Percentiles rank a stretch among this genome's conserved stretches.
These are phyloP conservation scores for Glaucomys volans DNA, from an alignment of 2,113 vertebrate genomes.

Conservation along the genomic window DNA sequence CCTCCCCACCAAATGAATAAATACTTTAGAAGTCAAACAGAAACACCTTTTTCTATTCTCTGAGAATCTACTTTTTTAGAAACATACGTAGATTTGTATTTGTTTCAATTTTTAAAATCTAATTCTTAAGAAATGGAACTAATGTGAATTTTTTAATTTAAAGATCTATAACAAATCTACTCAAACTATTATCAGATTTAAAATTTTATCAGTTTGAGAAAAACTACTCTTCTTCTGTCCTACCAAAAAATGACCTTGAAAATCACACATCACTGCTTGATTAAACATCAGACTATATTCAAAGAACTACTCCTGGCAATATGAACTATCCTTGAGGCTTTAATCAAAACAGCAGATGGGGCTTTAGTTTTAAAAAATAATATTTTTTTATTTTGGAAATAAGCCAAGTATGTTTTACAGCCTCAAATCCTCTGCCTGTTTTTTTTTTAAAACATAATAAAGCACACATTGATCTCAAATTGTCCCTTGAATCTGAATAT, in stretches of 20 bases:
- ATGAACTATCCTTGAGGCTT: conserved; percentile 69
- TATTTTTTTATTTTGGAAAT: conserved; percentile 59
- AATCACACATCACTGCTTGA: conserved; percentile 61
- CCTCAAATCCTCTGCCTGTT: conserved; percentile 61
- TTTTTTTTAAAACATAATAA: conserved; percentile 53
- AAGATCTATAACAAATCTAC: neutral
- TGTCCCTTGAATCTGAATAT: conserved; percentile 41
- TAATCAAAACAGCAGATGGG: conserved; percentile 78
- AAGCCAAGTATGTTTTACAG: conserved; percentile 64
- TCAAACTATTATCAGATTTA: conserved; percentile 24
- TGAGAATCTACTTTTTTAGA: neutral
- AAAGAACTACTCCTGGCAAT: conserved; percentile 58
- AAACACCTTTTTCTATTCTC: neutral
- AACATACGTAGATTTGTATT: neutral
- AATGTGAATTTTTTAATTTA: neutral
- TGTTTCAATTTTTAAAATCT: conserved; percentile 30
- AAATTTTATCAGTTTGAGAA: conserved; percentile 61
- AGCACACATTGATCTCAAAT: conserved; percentile 24
- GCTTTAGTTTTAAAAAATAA: conserved; percentile 67
- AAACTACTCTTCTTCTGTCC: conserved; percentile 55
- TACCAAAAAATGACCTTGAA: conserved; percentile 71
- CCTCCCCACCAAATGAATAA: neutral
- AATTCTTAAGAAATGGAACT: conserved; percentile 48
- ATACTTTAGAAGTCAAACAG: neutral
- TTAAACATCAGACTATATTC: conserved; percentile 69